Conservation (phyloP, 2,888 invertebrate species). For the Sipunculus nudus region DNA sequence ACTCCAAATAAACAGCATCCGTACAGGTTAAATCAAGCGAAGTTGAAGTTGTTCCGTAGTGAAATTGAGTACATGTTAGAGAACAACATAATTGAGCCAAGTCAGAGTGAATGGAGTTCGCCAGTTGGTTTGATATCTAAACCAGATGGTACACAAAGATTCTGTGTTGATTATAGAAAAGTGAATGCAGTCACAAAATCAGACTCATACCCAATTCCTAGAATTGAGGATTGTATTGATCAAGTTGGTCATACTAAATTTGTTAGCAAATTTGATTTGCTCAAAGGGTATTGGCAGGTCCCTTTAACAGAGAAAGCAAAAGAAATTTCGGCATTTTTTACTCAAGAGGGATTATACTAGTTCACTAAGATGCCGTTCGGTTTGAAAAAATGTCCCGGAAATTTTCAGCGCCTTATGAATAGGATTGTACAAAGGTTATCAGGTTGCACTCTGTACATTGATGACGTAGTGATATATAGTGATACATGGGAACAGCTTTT, state of each 20-base stretch:
- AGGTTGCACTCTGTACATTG: neutral
- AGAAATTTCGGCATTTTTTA: no score
- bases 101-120: conserved; percentile 39
- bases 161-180: conserved; percentile 41
- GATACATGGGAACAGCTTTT: neutral
- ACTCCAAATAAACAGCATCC: conserved; percentile 2
- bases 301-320: no score
- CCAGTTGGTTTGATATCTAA: conserved; percentile 33
- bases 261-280: conserved; percentile 41
- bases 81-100: conserved; percentile 42
- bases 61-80: conserved; percentile 41
- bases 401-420: conserved; percentile 1
- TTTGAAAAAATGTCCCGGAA: neutral
- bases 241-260: conserved; percentile 37
- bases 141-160: conserved; percentile 6
- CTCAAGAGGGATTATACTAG: no score
- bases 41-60: conserved; percentile 12
- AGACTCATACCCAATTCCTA: conserved; percentile 41
- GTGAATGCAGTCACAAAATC: conserved; percentile 41
- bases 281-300: conserved; percentile 37
- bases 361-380: no score
- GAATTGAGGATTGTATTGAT: conserved; percentile 44
- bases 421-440: neutral
- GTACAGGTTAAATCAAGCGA: conserved; percentile 8
- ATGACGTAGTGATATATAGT: conserved; percentile 1